Conservation (phyloP, 2,888 invertebrate species). For the Hedya salicella region DNA sequence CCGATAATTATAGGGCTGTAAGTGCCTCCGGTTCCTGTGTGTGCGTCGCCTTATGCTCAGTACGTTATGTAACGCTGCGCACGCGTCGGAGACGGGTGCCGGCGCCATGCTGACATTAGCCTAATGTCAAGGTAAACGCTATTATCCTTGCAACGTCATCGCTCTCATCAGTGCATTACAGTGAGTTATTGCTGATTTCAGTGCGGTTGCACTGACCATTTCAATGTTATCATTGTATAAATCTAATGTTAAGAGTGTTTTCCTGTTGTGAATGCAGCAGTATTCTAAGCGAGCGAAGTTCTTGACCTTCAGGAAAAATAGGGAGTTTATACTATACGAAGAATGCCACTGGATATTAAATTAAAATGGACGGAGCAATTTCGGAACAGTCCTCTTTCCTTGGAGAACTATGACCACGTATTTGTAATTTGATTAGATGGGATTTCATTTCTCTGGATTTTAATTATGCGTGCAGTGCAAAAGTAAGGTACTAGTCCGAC, state of each 20-base stretch:
- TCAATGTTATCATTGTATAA: slow-evolving; percentile 7
- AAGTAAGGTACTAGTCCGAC: too few species aligned
- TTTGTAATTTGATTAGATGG: too few species aligned
- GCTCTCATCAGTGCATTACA: slow-evolving; percentile 46
- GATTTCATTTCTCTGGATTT: too few species aligned
- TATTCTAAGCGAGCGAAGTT: too few species aligned
- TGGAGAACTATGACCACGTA: too few species aligned
- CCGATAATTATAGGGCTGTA: neutral
- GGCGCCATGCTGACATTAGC: slow-evolving; percentile 68
- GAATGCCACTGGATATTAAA: too few species aligned
- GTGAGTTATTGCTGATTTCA: neutral
- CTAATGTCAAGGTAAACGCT: slow-evolving; percentile 77
- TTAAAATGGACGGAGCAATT: too few species aligned
- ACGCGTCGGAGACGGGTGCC: slow-evolving; percentile 59
- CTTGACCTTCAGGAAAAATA: too few species aligned
- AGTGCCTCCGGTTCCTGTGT: slow-evolving; percentile 25
- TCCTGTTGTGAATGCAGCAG: neutral
- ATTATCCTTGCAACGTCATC: slow-evolving; percentile 74
- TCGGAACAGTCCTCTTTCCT: too few species aligned
- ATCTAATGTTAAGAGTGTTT: slow-evolving; percentile 3
- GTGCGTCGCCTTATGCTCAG: slow-evolving; percentile 51
- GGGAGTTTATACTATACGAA: too few species aligned
- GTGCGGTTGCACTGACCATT: slow-evolving; percentile 8
- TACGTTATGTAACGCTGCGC: slow-evolving; percentile 63
- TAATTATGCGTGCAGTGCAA: too few species aligned